A percentile compares a stretch with the other conserved stretches of the same genome.
phyloP scores from a whole-genome alignment of 2,797 vertebrate species.

The Tragelaphus eurycerus region DNA sequence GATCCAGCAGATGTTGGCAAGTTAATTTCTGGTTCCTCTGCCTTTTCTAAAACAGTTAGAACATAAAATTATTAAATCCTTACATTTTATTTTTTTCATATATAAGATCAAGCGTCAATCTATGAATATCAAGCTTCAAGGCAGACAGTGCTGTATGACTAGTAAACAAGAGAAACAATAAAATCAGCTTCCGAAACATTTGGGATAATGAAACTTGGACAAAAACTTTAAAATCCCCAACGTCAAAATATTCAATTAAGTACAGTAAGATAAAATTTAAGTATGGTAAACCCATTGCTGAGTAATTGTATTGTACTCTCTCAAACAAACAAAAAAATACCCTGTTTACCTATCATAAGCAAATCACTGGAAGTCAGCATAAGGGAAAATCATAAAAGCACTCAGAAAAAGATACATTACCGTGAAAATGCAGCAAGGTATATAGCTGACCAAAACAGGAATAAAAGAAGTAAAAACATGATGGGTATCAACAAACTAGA shows the following conservation, averaged over 20 bases:
- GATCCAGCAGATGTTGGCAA: no score
- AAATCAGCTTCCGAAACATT: background rate
- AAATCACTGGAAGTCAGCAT: background rate
- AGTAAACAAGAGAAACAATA: background rate
- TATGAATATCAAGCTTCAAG: background rate
- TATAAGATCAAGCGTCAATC: background rate
- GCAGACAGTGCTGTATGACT: background rate
- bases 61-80: background rate
- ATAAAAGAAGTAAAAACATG: background rate
- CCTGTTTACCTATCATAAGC: background rate
- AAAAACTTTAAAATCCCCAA: background rate
- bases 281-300: background rate
- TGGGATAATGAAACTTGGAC: background rate
- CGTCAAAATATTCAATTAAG: background rate
- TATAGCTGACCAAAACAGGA: background rate
- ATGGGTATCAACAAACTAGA: background rate
- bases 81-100: background rate
- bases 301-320: background rate
- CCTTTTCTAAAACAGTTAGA: background rate
- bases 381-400: background rate
- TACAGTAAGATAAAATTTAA: background rate
- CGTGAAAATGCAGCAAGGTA: background rate
- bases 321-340: background rate
- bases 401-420: background rate
- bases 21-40: no score